These are phyloP conservation scores for Cordilura impudica DNA, from an alignment of 2,888 invertebrate species.

Conservation along the genomic window DNA sequence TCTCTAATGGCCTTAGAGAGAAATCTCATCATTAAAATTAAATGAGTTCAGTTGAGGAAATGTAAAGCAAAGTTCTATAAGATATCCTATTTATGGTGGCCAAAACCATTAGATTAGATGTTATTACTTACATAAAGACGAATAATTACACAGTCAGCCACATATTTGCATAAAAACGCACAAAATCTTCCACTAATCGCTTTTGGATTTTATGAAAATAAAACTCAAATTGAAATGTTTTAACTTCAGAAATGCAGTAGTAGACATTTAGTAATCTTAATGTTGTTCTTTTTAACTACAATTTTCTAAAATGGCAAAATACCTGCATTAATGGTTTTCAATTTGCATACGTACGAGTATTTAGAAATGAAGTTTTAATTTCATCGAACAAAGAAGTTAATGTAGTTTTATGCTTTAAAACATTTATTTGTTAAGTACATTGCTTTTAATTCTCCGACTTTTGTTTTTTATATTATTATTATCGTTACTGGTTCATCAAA, in stretches of 20 bases:
- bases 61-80: not conserved
- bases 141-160: not conserved
- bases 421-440: not conserved
- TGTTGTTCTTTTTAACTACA: not conserved
- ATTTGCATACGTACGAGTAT: not conserved
- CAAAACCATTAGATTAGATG: conserved; percentile 11
- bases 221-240: not conserved
- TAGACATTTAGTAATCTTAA: not conserved
- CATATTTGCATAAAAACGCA: conserved; percentile 5
- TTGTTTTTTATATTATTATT: not conserved
- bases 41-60: conserved; percentile 51
- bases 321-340: not conserved
- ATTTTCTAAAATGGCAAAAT: not conserved
- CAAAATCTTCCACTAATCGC: not conserved
- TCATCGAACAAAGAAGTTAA: not conserved
- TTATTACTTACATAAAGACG: not conserved
- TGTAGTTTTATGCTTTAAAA: not conserved
- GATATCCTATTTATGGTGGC: conserved; percentile 29
- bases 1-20: conserved; percentile 32
- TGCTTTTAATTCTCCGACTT: not conserved
- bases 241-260: conserved; percentile 1
- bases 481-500: not conserved
- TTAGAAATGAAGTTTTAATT: not conserved
- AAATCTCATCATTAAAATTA: conserved; percentile 53
- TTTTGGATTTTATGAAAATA: not conserved